Evolutionary conservation across 2,888 invertebrate species (phyloP), one percentile per base, ranked within the genome.

Genomic region (Pilophorus perplexus): DNA sequence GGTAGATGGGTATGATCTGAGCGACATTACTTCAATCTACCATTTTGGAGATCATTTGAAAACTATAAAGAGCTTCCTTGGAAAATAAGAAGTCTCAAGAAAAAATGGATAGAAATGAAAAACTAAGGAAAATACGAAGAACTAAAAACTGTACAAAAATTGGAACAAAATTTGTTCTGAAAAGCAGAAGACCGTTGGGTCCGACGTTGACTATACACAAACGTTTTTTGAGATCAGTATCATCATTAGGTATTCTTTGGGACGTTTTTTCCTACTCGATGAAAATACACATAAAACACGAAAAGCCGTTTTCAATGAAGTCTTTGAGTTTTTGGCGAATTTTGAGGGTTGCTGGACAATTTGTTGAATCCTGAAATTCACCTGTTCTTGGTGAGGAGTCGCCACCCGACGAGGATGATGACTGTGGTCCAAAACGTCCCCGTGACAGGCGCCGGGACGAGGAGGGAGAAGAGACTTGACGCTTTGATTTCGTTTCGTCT

Each of bases 351-450:
- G n/a, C n/a, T n/a, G n/a, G n/a, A n/a, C n/a, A n/a, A n/a, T n/a
- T n/a, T n/a, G n/a, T n/a, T n/a, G n/a, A n/a, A n/a, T n/a, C n/a
- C n/a, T n/a, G n/a, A 42, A 76, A 80, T n/a, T 83, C 82, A 84
- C 77, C 82, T 82, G 70, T 81, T 78, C 66, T 80, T 82, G 3
- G 79, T 76, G 70, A 84, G 79, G 46, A 84, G 76, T 72, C 82
- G 83, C 84, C 84, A 85, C 10, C 85, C 84, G 2, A 85, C 79
- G 75, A 84, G 79, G 74, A 84, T 80, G 64, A 85, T 79, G 25
- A 85, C 82, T 3, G 84, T 84, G 2, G 84, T 84, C 78, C 84
- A 84, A 62, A 83, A 79, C 1, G 82, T 81, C 0, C 82, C 81
- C 16, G 82, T 80, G 14, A 83, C 74, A 70, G 81, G 81, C 72